Base-by-base conservation (phyloP, 2,113 vertebrate genomes). In the Nannospalax galili region DNA sequence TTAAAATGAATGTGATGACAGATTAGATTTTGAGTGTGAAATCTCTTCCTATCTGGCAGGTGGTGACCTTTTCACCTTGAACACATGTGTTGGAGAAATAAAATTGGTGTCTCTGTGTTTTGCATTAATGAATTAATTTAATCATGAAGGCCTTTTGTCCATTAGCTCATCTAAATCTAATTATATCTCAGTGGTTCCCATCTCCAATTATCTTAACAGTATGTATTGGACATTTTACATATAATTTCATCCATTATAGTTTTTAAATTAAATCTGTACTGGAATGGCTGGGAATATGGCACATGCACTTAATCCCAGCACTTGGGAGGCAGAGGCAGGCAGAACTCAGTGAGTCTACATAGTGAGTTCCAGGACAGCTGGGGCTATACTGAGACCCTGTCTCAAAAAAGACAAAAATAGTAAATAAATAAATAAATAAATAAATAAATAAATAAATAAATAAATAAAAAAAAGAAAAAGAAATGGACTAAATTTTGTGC, bases 231-330 rank as follows among this genome's bases (percentile, higher is more conserved):
- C 16, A 17, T 95, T 70, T 9, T 72, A 17, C 2, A 52, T 74
- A 37, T 17, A n/a, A 40, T 74, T 91, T 28, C 73, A 24, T 45
- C 19, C 20, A 64, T 20, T 62, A 28, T 7, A 52, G 17, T 16
- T 79, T 30, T 24, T 37, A 89, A 86, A 28, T 40, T 92, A 93
- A 92, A 60, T 80, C 42, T 72, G n/a, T n/a, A n/a, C n/a, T n/a
- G n/a, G n/a, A n/a, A n/a, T n/a, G n/a, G n/a, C n/a, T n/a, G n/a
- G n/a, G n/a, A n/a, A n/a, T n/a, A n/a, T n/a, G n/a, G n/a, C n/a
- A n/a, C n/a, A n/a, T n/a, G n/a, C n/a, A n/a, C n/a, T n/a, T n/a
- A n/a, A n/a, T n/a, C n/a, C n/a, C n/a, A n/a, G n/a, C n/a, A n/a
- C n/a, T n/a, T n/a, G n/a, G n/a, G n/a, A n/a, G n/a, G n/a, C n/a